phyloP scores from a whole-genome alignment of 2,888 invertebrate genomes.

The Drosophila aldrichi region DNA sequence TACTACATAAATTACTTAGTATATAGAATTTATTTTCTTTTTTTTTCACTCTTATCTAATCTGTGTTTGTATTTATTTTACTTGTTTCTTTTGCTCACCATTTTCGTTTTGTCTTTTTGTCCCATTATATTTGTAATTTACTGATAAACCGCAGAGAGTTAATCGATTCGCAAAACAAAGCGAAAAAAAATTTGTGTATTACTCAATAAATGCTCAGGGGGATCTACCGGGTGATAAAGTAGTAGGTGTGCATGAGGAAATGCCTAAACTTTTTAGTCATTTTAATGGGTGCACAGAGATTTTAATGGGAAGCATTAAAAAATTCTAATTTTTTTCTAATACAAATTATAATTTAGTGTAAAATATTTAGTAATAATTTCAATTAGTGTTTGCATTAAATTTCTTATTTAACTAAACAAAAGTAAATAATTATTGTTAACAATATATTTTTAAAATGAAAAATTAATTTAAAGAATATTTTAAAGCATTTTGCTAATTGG shows the following conservation, averaged over 20 bases:
- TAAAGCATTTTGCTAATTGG: too few relatives aligned
- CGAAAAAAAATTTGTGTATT: slow-evolving; percentile 3
- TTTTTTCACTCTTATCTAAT: slow-evolving; percentile 50
- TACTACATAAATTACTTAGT: background rate
- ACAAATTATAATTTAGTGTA: too few relatives aligned
- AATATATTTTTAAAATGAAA: too few relatives aligned
- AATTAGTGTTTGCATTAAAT: too few relatives aligned
- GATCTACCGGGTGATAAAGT: slow-evolving; percentile 37
- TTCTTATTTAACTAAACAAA: too few relatives aligned
- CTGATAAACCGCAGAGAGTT: slow-evolving; percentile 52
- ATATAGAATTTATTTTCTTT: background rate
- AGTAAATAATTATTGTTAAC: too few relatives aligned
- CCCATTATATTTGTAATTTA: slow-evolving; percentile 47
- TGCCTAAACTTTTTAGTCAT: slow-evolving; percentile 53
- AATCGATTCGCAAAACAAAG: slow-evolving; percentile 56
- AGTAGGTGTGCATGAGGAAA: slow-evolving; percentile 50
- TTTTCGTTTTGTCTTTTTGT: slow-evolving; percentile 21
- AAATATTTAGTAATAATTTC: too few relatives aligned
- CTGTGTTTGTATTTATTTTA: slow-evolving; percentile 37
- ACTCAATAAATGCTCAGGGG: slow-evolving; percentile 21
- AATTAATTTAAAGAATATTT: too few relatives aligned
- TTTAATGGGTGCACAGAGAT: background rate
- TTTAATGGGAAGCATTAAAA: too few relatives aligned
- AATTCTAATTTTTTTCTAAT: too few relatives aligned
- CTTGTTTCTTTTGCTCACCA: slow-evolving; percentile 18